Percentiles rank a stretch among this genome's conserved stretches.
phyloP scores from a whole-genome alignment of 1,140 invertebrate genomes.

The Cotesia vestalis region DNA sequence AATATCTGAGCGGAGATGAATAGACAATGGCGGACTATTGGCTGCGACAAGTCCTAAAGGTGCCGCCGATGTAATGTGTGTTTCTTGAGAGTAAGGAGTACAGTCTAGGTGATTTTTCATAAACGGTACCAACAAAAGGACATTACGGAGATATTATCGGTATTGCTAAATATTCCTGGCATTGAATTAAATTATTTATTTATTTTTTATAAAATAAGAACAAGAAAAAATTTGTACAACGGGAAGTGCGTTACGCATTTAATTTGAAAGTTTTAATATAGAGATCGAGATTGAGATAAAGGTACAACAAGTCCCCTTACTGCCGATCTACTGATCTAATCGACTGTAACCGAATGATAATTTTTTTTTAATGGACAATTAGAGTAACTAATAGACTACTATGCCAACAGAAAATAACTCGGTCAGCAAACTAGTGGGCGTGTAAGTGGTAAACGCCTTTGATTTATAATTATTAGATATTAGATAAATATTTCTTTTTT shows the following conservation, averaged over 20 bases:
- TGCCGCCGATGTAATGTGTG: background rate
- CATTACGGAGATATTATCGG: background rate
- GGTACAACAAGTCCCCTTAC: background rate
- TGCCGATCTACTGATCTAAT: constrained; percentile 19
- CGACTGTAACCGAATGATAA: constrained; percentile 32
- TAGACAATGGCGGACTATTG: constrained; percentile 33
- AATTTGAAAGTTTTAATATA: too few species aligned
- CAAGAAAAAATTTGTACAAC: background rate
- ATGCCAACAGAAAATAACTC: constrained; percentile 52
- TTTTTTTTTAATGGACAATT: constrained; percentile 55
- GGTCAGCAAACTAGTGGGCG: constrained; percentile 48
- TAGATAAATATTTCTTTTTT: too few species aligned
- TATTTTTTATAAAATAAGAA: background rate
- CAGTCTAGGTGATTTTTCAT: constrained; percentile 2
- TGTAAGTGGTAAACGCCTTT: constrained; percentile 27
- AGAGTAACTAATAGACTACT: constrained; percentile 57
- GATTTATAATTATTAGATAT: background rate
- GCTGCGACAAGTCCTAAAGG: constrained; percentile 21
- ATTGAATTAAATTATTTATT: background rate
- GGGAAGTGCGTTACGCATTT: background rate
- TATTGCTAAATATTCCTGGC: background rate
- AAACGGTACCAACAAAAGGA: background rate
- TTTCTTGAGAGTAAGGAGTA: background rate
- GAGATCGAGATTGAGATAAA: too few species aligned
- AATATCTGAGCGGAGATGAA: constrained; percentile 34